Percentiles rank a stretch among this genome's conserved stretches.
Evolutionary conservation across 2,888 invertebrate genomes (phyloP).

Genomic region (Mamestra brassicae): DNA sequence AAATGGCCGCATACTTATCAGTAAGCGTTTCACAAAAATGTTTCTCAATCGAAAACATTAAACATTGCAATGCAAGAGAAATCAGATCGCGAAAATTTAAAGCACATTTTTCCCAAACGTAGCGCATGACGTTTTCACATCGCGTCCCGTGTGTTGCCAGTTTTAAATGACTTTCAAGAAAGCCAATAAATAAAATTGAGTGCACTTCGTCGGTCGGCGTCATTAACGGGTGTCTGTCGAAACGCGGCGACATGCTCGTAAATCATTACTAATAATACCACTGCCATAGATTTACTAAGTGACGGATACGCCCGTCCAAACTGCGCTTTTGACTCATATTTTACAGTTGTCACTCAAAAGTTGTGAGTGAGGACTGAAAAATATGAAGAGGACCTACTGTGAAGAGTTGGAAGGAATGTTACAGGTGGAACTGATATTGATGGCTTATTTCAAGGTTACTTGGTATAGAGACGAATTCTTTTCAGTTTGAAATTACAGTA

Average conservation of each 20-base stretch:
- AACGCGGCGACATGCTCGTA: slow-evolving; percentile 75
- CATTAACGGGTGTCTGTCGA: slow-evolving; percentile 79
- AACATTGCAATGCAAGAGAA: not conserved
- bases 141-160: slow-evolving; percentile 40
- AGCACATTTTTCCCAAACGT: not conserved
- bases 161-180: slow-evolving; percentile 71
- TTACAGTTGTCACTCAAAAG: slow-evolving; percentile 42
- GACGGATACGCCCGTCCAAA: slow-evolving; percentile 57
- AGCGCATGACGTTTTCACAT: slow-evolving; percentile 16
- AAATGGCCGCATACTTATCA: not conserved
- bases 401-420: not conserved
- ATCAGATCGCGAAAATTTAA: not conserved
- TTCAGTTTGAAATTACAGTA: not conserved
- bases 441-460: slow-evolving; percentile 30
- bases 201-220: slow-evolving; percentile 74
- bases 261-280: slow-evolving; percentile 78
- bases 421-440: slow-evolving; percentile 43
- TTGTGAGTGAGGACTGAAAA: slow-evolving; percentile 35
- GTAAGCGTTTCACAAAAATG: not conserved
- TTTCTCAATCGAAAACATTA: not conserved
- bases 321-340: slow-evolving; percentile 41
- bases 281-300: slow-evolving; percentile 63
- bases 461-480: slow-evolving; percentile 2
- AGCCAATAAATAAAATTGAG: slow-evolving; percentile 79
- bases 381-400: not conserved